These are phyloP conservation scores for Cataglyphis altisquamis DNA, from an alignment of 2,888 invertebrate genomes.

Conservation along the genomic window DNA sequence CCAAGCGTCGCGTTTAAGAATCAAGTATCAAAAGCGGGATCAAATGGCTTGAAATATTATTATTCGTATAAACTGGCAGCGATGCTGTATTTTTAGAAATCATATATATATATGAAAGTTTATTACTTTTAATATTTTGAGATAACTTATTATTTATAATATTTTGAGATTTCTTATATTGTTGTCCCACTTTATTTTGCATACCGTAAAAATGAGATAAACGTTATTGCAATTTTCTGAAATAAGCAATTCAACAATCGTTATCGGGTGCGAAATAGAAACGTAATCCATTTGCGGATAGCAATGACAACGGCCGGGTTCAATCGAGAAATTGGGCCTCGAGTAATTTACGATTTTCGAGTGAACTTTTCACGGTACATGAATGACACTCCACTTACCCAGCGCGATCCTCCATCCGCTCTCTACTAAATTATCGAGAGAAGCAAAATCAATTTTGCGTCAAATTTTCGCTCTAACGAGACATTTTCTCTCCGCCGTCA, in stretches of 20 bases:
- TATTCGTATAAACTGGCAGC: neutral
- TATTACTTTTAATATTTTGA: neutral
- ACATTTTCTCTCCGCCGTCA: slow-evolving; percentile 1
- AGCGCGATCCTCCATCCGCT: neutral
- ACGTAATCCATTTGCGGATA: slow-evolving; percentile 32
- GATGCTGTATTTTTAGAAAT: neutral
- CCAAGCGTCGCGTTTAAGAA: slow-evolving; percentile 16
- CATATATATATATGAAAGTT: neutral
- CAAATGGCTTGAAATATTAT: neutral
- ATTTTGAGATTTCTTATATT: neutral
- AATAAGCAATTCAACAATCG: slow-evolving; percentile 19
- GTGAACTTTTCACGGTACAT: slow-evolving; percentile 23
- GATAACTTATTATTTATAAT: neutral
- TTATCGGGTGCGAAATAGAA: slow-evolving; percentile 12
- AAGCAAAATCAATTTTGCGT: slow-evolving; percentile 34
- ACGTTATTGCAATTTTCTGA: neutral
- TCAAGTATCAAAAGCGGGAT: slow-evolving; percentile 3
- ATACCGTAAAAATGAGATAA: neutral
- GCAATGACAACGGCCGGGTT: neutral
- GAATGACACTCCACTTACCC: slow-evolving; percentile 13
- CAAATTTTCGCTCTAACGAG: slow-evolving; percentile 26
- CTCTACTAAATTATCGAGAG: neutral
- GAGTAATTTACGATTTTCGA: slow-evolving; percentile 70
- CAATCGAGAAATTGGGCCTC: slow-evolving; percentile 68
- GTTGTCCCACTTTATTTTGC: neutral